Conservation (phyloP, 2,797 vertebrate genomes). For the Pseudomugil tenellus region DNA sequence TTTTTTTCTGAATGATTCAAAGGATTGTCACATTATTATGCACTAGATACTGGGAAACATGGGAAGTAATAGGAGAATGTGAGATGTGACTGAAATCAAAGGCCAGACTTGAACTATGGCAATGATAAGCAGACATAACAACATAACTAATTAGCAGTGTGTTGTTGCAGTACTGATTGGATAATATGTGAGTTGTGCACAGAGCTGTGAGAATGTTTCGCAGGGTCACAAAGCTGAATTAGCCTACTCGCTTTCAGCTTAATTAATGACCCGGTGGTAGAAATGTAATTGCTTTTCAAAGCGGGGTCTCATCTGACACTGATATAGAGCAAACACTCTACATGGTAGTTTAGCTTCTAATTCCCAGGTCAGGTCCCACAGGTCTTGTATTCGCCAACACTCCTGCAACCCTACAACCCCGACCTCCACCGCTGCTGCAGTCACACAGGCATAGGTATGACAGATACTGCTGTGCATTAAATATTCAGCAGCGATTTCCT, state of each 20-base stretch:
- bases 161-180: constrained; percentile 55
- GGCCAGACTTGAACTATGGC: constrained; percentile 51
- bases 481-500: constrained; percentile 77
- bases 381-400: constrained; percentile 29
- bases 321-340: constrained; percentile 38
- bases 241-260: constrained; percentile 62
- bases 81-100: constrained; percentile 60
- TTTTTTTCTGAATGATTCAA: constrained; percentile 8
- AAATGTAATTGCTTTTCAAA: constrained; percentile 69
- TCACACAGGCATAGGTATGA: constrained; percentile 51
- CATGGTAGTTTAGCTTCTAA: constrained; percentile 34
- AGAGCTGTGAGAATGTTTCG: constrained; percentile 55
- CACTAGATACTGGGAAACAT: constrained; percentile 18
- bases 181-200: constrained; percentile 60
- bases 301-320: constrained; percentile 57
- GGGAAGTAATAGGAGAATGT: constrained; percentile 41
- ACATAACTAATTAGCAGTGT: constrained; percentile 63
- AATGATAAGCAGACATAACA: constrained; percentile 50
- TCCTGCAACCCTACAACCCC: constrained; percentile 20
- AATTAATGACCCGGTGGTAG: constrained; percentile 73
- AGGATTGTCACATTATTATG: constrained; percentile 23
- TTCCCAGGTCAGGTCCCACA: constrained; percentile 44
- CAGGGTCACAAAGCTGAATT: constrained; percentile 70
- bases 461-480: constrained; percentile 61
- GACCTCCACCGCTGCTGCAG: constrained; percentile 31